Evolutionary conservation across 2,888 invertebrate species (phyloP), one percentile per base, ranked within the genome.

Genomic region (Eugnorisma glareosa): DNA sequence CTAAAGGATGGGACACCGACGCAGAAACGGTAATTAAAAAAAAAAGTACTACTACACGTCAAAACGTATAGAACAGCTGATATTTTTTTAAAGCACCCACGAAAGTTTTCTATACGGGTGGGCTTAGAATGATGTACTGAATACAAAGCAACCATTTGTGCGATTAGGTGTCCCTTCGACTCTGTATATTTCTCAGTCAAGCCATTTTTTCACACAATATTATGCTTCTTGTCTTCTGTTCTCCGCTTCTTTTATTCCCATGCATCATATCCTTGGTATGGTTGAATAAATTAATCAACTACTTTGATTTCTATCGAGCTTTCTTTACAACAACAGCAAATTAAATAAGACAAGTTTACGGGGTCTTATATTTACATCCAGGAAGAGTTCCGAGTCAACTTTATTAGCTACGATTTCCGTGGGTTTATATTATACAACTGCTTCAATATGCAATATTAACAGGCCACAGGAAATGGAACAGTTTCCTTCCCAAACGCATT

Each of bases 401-500:
- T 21, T 40, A 64, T n/a, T 37, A 8, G 13, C 40, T 3, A 57
- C 4, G n/a, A 31, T 54, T 31, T 77, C n/a, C 11, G 4, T 31
- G n/a, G 37, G 37, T 24, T n/a, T 24, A 35, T 43, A 72, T 48
- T 43, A 72, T 48, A 66, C n/a, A 24, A 57, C 1, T 15, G 0
- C 15, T 40, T 0, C 31, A 51, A 73, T 15, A 48, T 37, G 10
- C 7, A 48, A 2, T 10, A 11, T 21, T 45, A 75, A 68, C 43
- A 31, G 21, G 13, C 11, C 1, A 43, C n/a, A 59, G 73, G 59
- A 79, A 67, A 51, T 15, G 13, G 7, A 59, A 57, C 18, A 21
- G 66, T 43, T 79, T 79, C 64, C 51, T 83, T 40, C 45, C n/a
- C 18, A 68, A 59, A 48, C 21, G n/a, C 35, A 64, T 45, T 63